Evolutionary conservation across 2,888 invertebrate species (phyloP), one percentile per base, ranked within the genome.

Genomic region (Andrena praecox): DNA sequence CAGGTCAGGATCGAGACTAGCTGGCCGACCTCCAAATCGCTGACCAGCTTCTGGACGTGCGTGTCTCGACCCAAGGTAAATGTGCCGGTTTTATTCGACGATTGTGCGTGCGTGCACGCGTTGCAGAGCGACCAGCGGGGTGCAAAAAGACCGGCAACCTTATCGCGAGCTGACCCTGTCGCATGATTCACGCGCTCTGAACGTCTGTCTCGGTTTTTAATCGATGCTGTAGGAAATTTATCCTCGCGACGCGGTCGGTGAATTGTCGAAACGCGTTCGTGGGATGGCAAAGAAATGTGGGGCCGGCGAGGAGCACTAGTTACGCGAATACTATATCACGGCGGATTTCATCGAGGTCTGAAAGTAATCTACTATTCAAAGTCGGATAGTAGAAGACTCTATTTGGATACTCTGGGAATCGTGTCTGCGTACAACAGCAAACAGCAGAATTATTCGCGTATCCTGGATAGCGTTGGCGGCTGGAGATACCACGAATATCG

Each of bases 21-120:
- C 84, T 89, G 89, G 89, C 86, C 69, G 64, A 50, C 52, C 77
- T 89, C 89, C 88, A 88, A 88, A 85, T 85, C 76, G 85, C 69
- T 77, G 75, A 67, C 71, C 87, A 81, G 81, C 85, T 89, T 84
- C 85, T 75, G 67, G 77, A 78, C 79, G 84, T 31, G 79, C 82
- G 81, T 79, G 79, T 68, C 75, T 56, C 78, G 80, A 81, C 83
- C 83, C 83, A 79, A 83, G 87, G 87, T 81, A 79, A 84, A 82
- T 67, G 70, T 74, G 82, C 56, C 73, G 80, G 54, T 62, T 48
- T 2, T 20, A 42, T 10, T 50, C 66, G 77, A 31, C n/a, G 60
- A 12, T 12, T 3, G 5, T 4, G 33, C 29, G 8, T 16, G 64
- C 12, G 24, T 24, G 63, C n/a, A 33, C 29, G 52, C 66, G 16